Evolutionary conservation across 1,140 invertebrate genomes (phyloP).

Genomic region (Whitmania pigra): DNA sequence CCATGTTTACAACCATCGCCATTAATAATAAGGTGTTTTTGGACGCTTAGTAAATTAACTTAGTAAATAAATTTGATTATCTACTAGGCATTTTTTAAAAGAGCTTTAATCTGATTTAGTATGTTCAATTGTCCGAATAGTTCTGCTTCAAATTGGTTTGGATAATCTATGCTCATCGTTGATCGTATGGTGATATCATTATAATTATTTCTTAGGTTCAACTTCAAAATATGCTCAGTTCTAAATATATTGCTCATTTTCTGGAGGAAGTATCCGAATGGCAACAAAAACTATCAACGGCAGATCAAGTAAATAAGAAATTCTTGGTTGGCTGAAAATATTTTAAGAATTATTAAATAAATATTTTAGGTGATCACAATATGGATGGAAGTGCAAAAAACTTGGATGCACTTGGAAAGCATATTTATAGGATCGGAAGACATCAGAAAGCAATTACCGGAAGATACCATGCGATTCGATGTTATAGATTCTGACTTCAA

Average conservation of each 20-base stretch:
- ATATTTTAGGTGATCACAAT: slow-evolving; percentile 53
- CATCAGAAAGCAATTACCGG: slow-evolving; percentile 80
- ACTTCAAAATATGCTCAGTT: slow-evolving; percentile 84
- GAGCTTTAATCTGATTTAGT: no score
- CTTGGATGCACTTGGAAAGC: slow-evolving; percentile 91
- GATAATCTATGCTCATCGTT: no score
- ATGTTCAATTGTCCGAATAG: no score
- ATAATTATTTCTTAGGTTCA: slow-evolving; percentile 54
- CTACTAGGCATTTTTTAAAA: no score
- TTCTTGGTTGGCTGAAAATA: not conserved
- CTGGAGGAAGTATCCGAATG: slow-evolving; percentile 80
- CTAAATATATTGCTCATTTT: slow-evolving; percentile 91
- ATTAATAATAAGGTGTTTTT: no score
- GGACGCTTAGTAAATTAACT: no score
- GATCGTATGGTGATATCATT: not conserved
- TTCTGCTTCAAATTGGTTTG: no score
- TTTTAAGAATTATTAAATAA: not conserved
- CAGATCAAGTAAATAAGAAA: slow-evolving; percentile 55
- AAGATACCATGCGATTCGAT: slow-evolving; percentile 82
- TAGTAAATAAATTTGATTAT: no score
- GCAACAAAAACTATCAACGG: slow-evolving; percentile 81
- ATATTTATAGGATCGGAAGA: slow-evolving; percentile 97
- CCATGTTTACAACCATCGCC: no score
- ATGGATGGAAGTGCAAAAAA: slow-evolving; percentile 91
- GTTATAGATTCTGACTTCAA: slow-evolving; percentile 81